Conservation (phyloP, 2,113 vertebrate genomes). For the Poeciliopsis turrubarensis region DNA sequence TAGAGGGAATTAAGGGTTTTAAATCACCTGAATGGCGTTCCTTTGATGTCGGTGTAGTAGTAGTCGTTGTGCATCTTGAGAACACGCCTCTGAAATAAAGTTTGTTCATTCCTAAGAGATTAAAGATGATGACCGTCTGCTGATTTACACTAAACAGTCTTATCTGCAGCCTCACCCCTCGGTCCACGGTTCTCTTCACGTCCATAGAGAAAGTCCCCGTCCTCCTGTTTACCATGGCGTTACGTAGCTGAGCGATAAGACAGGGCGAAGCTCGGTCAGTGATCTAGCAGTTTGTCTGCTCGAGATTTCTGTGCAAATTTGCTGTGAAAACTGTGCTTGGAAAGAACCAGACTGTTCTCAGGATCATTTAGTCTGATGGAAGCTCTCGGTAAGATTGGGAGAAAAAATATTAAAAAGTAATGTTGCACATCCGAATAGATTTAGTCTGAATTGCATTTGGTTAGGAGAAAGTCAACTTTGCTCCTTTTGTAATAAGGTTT, state of each 20-base stretch:
- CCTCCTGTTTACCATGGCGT: slow-evolving; percentile 97
- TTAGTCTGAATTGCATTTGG: background rate
- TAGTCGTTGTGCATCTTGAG: slow-evolving; percentile 99
- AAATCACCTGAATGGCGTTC: slow-evolving; percentile 95
- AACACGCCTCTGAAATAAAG: slow-evolving; percentile 89
- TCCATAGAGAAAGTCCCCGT: slow-evolving; percentile 98
- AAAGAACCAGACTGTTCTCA: background rate
- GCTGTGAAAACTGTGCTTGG: slow-evolving; percentile 12
- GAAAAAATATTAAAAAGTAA: slow-evolving; percentile 25
- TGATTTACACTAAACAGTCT: slow-evolving; percentile 16
- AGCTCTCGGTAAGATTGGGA: background rate
- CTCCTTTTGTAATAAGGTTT: background rate
- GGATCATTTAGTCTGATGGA: slow-evolving; percentile 14
- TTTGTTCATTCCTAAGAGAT: slow-evolving; percentile 7
- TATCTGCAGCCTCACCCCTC: slow-evolving; percentile 86
- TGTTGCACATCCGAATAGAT: slow-evolving; percentile 13
- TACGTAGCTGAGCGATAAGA: slow-evolving; percentile 85
- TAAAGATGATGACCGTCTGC: background rate
- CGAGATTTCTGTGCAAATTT: slow-evolving; percentile 3
- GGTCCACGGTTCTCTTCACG: slow-evolving; percentile 96
- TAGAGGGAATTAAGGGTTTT: slow-evolving; percentile 6
- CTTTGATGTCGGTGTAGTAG: slow-evolving; percentile 98
- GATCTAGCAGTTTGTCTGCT: slow-evolving; percentile 8
- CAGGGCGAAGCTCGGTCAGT: slow-evolving; percentile 11
- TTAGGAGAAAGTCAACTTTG: background rate